A percentile compares a stretch with the other conserved stretches of the same genome.
These are phyloP conservation scores for Danio albolineatus DNA, from an alignment of 2,797 vertebrate genomes.

Conservation along the genomic window DNA sequence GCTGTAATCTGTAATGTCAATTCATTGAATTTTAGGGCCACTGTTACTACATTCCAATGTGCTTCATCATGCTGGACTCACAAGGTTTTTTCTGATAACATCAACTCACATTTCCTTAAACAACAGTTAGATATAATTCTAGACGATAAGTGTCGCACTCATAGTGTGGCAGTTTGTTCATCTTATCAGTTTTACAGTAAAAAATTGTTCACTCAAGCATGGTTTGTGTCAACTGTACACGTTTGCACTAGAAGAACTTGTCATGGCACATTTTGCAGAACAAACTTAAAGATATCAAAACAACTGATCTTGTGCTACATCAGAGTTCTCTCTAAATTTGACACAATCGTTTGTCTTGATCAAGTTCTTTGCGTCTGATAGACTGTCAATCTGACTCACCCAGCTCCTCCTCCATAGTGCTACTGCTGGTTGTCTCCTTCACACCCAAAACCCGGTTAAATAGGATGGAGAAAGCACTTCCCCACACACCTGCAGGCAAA, in stretches of 20 bases:
- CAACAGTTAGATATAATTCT: not conserved
- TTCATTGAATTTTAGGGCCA: too few species aligned
- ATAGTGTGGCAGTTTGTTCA: not conserved
- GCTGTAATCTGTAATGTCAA: too few species aligned
- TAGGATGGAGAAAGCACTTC: slow-evolving; percentile 97
- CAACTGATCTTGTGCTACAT: not conserved
- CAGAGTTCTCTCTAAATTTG: not conserved
- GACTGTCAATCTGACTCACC: slow-evolving; percentile 78
- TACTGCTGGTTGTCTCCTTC: slow-evolving; percentile 81
- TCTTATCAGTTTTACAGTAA: slow-evolving; percentile 21
- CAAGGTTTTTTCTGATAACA: too few species aligned
- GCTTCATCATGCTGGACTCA: too few species aligned
- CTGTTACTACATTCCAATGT: too few species aligned
- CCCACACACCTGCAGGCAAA: slow-evolving; percentile 89
- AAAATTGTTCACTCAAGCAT: not conserved
- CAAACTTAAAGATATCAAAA: slow-evolving; percentile 8
- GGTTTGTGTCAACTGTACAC: not conserved
- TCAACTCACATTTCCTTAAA: too few species aligned
- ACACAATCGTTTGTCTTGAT: not conserved
- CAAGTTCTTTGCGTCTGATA: not conserved
- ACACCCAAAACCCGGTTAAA: slow-evolving; percentile 97
- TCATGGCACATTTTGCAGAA: slow-evolving; percentile 13
- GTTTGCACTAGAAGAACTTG: slow-evolving; percentile 22
- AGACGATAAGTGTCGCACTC: not conserved
- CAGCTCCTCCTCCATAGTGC: slow-evolving; percentile 98